Evolutionary conservation across 2,888 invertebrate species (phyloP), one percentile per base, ranked within the genome.

Genomic region (Troides oblongomaculatus): DNA sequence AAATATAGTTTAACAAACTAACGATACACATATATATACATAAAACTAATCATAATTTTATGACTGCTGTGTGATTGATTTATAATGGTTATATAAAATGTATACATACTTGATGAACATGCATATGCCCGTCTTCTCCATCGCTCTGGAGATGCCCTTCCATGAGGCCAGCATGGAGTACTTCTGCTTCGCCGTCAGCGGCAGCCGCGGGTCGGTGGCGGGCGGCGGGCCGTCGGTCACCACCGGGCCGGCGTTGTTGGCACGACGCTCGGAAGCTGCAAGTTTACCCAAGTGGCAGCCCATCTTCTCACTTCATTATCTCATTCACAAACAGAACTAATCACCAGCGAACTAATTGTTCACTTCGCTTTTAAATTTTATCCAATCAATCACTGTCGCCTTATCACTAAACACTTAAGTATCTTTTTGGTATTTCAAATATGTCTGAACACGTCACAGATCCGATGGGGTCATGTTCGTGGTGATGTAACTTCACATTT

Each of bases 61-160:
- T 30, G 30, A 30, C 30, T 30, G 30, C 30, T 30, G 5, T 5
- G 5, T 30, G 30, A 30, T 30, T 30, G 30, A 30, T 30, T 3
- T 30, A 46, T 46, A 46, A 18, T 18, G 18, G 50, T 57, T 5
- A 57, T 57, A 57, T 21, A 30, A 30, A 30, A 57, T 57, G 0
- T 58, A 57, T 74, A 95, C 97, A 95, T 92, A 97, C 97, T 96
- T 97, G 87, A 97, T 94, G 88, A 98, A 97, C 97, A 98, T 98
- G 90, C 95, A 95, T 77, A 97, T 95, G 65, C 97, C 97, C 62
- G 97, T 97, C 68, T 96, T 95, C 87, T 97, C 96, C 95, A 97
- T 96, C 18, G 97, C 97, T 75, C 97, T 94, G 75, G 96, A 95
- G 78, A 98, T 97, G 43, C 97, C 97, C 81, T 97, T 97, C 98